Base-by-base conservation (phyloP, 2,888 invertebrate genomes). In the Drosophila ustulata region DNA sequence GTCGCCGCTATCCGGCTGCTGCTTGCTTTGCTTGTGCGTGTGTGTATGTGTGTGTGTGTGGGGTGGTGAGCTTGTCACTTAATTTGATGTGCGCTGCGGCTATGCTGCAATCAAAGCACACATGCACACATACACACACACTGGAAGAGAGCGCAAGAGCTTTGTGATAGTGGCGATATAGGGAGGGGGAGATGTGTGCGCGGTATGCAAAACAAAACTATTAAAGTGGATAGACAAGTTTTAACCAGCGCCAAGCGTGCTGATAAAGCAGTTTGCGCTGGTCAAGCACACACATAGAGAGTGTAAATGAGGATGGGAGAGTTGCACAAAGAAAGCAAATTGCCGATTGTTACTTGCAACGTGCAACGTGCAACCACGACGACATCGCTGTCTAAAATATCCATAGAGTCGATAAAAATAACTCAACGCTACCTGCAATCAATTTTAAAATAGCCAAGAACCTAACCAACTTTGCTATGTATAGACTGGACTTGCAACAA, bases 131-230 rank as follows among this genome's bases (percentile, higher is more conserved):
- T 23, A 61, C 25, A 51, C 53, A 18, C 37, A 41, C 47, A 50
- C 26, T 7, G n/a, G 4, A 7, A 47, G 9, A 47, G 37, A 37
- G 47, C 3, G 37, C 11, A n/a, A 52, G 2, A 46, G 28, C 37
- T n/a, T 37, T 37, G 37, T 37, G 11, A 8, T 32, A 50, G 62
- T 26, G 61, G 8, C 5, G 45, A 23, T 4, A 25, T 18, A 37
- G 23, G 11, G 45, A 18, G 25, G 13, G 30, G 7, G 47, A n/a
- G n/a, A 37, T 34, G 34, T 51, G 18, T 37, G 49, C 41, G 56
- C 25, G 46, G 61, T 66, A 86, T 86, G 86, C 81, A 86, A 78
- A 82, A 88, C 86, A 88, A 85, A 71, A 57, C 71, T 80, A 80
- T 88, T 82, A 71, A 82, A 80, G 66, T 66, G 66, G 67, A 68